Evolutionary conservation across 2,888 invertebrate genomes (phyloP).

Genomic region (Amphimallon solstitiale): DNA sequence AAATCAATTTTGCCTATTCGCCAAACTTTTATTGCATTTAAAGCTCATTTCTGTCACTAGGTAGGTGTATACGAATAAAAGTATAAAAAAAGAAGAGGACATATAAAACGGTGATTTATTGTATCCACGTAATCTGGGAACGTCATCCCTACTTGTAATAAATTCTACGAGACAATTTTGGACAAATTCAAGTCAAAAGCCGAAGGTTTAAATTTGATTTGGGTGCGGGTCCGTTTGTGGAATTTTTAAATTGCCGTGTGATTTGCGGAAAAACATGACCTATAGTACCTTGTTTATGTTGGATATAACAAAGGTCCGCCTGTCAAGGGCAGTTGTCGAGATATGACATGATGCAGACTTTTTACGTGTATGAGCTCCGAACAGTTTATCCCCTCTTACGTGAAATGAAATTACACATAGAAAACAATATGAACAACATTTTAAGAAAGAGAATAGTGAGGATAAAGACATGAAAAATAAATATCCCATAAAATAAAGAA

Average conservation of each 20-base stretch:
- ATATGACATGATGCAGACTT: conserved; percentile 6
- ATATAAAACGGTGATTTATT: conserved; percentile 4
- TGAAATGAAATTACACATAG: neutral
- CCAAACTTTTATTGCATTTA: no score
- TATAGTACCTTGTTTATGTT: conserved; percentile 9
- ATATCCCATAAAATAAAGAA: no score
- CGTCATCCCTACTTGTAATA: conserved; percentile 11
- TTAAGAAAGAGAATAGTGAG: no score
- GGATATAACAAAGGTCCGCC: conserved; percentile 17
- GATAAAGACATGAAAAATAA: no score
- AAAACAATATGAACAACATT: no score
- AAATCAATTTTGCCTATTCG: no score
- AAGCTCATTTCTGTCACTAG: no score
- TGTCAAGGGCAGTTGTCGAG: conserved; percentile 10
- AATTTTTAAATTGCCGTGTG: conserved; percentile 13
- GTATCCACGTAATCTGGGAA: neutral
- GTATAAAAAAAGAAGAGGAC: neutral
- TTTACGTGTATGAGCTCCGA: neutral
- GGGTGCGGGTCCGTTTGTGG: neutral
- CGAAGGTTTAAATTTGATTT: conserved; percentile 20
- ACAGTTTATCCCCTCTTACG: conserved; percentile 4
- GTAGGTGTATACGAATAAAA: no score
- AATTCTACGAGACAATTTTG: conserved; percentile 7
- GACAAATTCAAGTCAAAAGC: conserved; percentile 11
- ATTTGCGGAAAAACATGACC: neutral